These are phyloP conservation scores for Lepus europaeus DNA, from an alignment of 2,113 vertebrate species.

Conservation along the genomic window DNA sequence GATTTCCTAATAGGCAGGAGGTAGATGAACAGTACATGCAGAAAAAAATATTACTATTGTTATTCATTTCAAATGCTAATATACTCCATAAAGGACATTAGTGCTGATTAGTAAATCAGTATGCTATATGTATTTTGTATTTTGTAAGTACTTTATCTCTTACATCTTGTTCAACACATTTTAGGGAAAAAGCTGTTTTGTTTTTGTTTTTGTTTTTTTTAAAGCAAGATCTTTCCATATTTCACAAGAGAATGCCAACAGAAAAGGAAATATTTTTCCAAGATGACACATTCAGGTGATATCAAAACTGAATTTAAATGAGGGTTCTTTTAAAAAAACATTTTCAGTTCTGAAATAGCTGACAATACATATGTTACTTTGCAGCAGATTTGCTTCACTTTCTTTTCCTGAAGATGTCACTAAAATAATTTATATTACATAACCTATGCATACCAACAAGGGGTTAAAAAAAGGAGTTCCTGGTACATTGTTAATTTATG, in stretches of 20 bases:
- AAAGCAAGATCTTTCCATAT: not conserved
- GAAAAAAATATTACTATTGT: not conserved
- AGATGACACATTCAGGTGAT: not conserved
- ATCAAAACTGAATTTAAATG: constrained; percentile 31
- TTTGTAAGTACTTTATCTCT: not conserved
- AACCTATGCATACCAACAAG: not conserved
- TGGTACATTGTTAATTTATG: not conserved
- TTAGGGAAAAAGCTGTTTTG: not conserved
- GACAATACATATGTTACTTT: not conserved
- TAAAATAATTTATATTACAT: not conserved
- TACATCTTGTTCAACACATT: not conserved
- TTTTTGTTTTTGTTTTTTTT: not conserved
- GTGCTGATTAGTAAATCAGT: not conserved
- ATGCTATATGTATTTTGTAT: not conserved
- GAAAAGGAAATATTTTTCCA: constrained; percentile 17
- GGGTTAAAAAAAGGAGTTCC: not conserved
- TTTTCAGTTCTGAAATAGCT: constrained; percentile 24
- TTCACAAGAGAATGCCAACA: not conserved
- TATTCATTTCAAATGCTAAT: constrained; percentile 10
- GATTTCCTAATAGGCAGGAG: constrained; percentile 6
- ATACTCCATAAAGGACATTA: not conserved
- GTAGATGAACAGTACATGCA: not conserved
- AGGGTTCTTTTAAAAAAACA: constrained; percentile 11
- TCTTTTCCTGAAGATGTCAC: not conserved
- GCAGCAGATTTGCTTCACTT: constrained; percentile 1